A percentile compares a stretch with the other conserved stretches of the same genome.
phyloP scores from a whole-genome alignment of 1,140 invertebrate genomes.

The Pissodes strobi region DNA sequence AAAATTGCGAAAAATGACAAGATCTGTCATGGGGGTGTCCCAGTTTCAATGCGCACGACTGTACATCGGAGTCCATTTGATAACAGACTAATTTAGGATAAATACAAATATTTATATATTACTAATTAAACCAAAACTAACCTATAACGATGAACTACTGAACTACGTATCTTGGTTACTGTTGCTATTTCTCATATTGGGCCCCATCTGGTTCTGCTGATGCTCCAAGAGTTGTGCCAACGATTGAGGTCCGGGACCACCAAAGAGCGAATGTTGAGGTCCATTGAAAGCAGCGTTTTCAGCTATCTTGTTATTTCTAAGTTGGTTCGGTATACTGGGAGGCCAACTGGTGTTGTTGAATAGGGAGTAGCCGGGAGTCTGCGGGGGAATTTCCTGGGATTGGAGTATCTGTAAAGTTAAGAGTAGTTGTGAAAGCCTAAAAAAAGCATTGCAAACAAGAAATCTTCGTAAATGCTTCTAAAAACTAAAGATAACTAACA shows the following conservation, averaged over 20 bases:
- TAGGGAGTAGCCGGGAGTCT: constrained; percentile 50
- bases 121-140: too few relatives aligned
- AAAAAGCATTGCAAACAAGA: too few relatives aligned
- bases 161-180: constrained; percentile 14
- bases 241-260: constrained; percentile 74
- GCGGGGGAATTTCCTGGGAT: constrained; percentile 6
- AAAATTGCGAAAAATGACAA: too few relatives aligned
- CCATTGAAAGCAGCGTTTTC: constrained; percentile 30
- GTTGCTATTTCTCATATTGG: constrained; percentile 4
- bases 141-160: too few relatives aligned
- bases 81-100: too few relatives aligned
- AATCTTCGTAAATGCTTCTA: too few relatives aligned
- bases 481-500: too few relatives aligned
- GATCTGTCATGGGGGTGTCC: too few relatives aligned
- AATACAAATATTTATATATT: too few relatives aligned
- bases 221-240: constrained; percentile 80
- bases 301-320: constrained; percentile 33
- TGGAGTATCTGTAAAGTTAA: constrained; percentile 19
- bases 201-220: constrained; percentile 61
- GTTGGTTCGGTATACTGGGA: constrained; percentile 46
- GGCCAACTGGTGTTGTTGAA: constrained; percentile 52
- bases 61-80: too few relatives aligned
- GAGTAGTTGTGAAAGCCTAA: too few relatives aligned
- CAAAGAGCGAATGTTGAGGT: constrained; percentile 74
- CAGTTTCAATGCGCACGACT: too few relatives aligned